Percentiles rank a stretch among this genome's conserved stretches.
These are phyloP conservation scores for Xestia xanthographa DNA, from an alignment of 2,888 invertebrate genomes.

Conservation along the genomic window DNA sequence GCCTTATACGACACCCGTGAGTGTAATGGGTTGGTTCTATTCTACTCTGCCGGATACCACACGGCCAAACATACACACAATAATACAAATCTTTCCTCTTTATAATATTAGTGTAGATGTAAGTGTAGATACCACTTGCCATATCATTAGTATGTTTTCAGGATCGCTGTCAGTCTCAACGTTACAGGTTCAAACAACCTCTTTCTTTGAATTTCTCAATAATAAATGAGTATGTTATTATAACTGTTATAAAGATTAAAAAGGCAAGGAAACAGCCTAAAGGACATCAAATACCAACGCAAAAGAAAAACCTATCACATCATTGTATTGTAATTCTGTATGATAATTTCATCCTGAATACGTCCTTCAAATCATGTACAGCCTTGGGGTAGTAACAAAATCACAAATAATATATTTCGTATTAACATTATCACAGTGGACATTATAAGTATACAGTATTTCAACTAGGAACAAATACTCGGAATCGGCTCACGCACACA, in stretches of 20 bases:
- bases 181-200: background rate
- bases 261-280: background rate
- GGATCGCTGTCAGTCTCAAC: background rate
- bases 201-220: too few species aligned
- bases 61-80: too few species aligned
- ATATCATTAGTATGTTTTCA: too few species aligned
- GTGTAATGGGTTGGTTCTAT: too few species aligned
- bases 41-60: too few species aligned
- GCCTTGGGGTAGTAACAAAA: constrained; percentile 8
- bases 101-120: too few species aligned
- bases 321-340: background rate
- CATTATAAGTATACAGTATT: background rate
- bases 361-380: constrained; percentile 2
- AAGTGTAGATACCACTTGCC: too few species aligned
- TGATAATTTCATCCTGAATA: constrained; percentile 12
- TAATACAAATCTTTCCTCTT: too few species aligned
- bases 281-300: background rate
- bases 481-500: background rate
- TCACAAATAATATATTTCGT: constrained; percentile 26
- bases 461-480: background rate
- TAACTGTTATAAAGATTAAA: background rate
- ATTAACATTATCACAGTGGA: background rate
- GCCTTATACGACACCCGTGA: too few species aligned
- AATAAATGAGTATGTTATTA: background rate
- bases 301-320: background rate